A percentile compares a stretch with the other conserved stretches of the same genome.
These are phyloP conservation scores for Rallus limicola DNA, from an alignment of 2,113 vertebrate genomes.

Conservation along the genomic window DNA sequence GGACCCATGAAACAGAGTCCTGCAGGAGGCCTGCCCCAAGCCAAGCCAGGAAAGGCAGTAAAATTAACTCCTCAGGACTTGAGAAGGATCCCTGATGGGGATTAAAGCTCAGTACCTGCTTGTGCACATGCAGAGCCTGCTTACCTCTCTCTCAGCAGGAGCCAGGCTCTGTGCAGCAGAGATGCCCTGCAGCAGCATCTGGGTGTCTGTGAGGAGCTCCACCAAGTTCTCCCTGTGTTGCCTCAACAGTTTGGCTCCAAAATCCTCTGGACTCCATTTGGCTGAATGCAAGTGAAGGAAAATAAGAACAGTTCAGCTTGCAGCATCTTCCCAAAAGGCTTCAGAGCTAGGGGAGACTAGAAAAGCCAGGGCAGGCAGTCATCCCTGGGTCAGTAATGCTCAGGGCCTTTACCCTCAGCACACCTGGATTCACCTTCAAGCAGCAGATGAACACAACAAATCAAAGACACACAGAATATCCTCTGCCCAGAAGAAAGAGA, in stretches of 20 bases:
- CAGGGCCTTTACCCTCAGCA: not conserved
- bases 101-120: not conserved
- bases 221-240: constrained; percentile 63
- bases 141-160: constrained; percentile 73
- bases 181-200: constrained; percentile 58
- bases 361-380: not conserved
- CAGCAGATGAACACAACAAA: not conserved
- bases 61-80: not conserved
- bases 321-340: not conserved
- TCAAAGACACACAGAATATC: not conserved
- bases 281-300: constrained; percentile 40
- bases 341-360: not conserved
- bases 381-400: not conserved
- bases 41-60: not conserved
- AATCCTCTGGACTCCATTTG: constrained; percentile 42
- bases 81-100: not conserved
- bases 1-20: not conserved
- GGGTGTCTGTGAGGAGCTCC: constrained; percentile 61
- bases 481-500: not conserved
- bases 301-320: not conserved
- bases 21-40: too few species aligned
- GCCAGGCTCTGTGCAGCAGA: constrained; percentile 53
- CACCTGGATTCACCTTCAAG: not conserved
- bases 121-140: not conserved
- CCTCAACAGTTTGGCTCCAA: constrained; percentile 68